phyloP scores from a whole-genome alignment of 1,140 invertebrate species.

The Drosophila sturtevanti region DNA sequence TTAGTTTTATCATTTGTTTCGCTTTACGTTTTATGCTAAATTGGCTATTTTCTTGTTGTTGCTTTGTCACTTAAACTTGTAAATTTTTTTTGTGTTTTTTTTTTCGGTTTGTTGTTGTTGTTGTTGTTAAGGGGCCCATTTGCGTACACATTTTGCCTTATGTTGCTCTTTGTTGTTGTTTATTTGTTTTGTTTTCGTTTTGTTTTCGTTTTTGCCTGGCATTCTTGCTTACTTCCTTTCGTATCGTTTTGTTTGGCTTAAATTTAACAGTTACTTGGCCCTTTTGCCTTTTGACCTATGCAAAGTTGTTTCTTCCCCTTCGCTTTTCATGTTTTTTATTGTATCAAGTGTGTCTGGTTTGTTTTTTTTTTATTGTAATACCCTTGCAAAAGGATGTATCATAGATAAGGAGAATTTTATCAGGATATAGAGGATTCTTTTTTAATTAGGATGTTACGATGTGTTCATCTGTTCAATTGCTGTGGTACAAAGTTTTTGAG shows the following conservation, averaged over 20 bases:
- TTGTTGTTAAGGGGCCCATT: slow-evolving; percentile 39
- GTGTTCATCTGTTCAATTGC: too few relatives aligned
- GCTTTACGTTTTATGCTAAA: slow-evolving; percentile 66
- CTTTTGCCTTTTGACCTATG: slow-evolving; percentile 26
- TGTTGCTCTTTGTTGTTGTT: slow-evolving; percentile 46
- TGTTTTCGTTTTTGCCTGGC: neutral
- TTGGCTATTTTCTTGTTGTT: slow-evolving; percentile 75
- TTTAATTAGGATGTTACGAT: too few relatives aligned
- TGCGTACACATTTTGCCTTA: neutral
- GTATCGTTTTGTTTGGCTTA: slow-evolving; percentile 48
- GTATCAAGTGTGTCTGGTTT: slow-evolving; percentile 19
- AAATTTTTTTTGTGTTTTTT: slow-evolving; percentile 29
- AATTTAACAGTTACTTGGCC: slow-evolving; percentile 60
- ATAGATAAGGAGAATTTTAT: neutral
- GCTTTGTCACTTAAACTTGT: slow-evolving; percentile 73
- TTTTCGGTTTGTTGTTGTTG: slow-evolving; percentile 55
- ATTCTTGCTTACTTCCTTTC: slow-evolving; percentile 17
- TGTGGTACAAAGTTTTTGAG: neutral
- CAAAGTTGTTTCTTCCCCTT: slow-evolving; percentile 3
- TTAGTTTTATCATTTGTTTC: slow-evolving; percentile 35
- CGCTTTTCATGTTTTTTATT: neutral
- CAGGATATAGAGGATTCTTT: too few relatives aligned
- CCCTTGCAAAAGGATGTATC: neutral
- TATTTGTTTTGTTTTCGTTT: slow-evolving; percentile 31
- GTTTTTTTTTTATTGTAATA: slow-evolving; percentile 8